Evolutionary conservation across 2,888 invertebrate genomes (phyloP).

Genomic region (Himalopsyche kuldschensis): DNA sequence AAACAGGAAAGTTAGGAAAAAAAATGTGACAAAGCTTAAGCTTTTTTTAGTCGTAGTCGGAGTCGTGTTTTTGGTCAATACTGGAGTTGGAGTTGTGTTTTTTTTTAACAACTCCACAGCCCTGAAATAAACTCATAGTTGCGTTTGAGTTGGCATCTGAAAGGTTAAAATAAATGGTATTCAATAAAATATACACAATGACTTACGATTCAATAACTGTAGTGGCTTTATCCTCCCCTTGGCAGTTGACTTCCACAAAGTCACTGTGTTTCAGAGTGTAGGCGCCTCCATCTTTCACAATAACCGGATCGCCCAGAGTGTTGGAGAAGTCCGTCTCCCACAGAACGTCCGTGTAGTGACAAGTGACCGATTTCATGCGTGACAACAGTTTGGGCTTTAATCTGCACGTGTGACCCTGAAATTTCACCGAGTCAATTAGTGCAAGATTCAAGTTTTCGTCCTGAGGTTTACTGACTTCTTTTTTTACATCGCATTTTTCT

Average conservation of each 20-base stretch:
- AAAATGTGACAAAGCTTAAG: too few species aligned
- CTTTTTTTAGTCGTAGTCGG: too few species aligned
- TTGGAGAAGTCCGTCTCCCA: slow-evolving; percentile 67
- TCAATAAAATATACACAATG: neutral
- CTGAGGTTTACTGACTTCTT: neutral
- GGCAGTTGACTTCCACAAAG: slow-evolving; percentile 71
- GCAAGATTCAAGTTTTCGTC: neutral
- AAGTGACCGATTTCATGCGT: slow-evolving; percentile 49
- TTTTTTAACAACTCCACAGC: too few species aligned
- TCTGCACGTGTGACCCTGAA: slow-evolving; percentile 56
- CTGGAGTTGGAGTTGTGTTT: too few species aligned
- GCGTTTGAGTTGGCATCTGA: too few species aligned
- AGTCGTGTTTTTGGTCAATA: too few species aligned
- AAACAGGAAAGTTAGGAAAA: too few species aligned
- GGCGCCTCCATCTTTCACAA: slow-evolving; percentile 57
- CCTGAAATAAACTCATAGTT: too few species aligned
- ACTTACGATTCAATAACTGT: slow-evolving; percentile 44
- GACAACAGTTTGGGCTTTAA: slow-evolving; percentile 46
- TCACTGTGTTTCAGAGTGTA: slow-evolving; percentile 70
- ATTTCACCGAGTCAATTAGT: neutral
- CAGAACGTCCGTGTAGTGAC: slow-evolving; percentile 69
- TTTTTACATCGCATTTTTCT: too few species aligned
- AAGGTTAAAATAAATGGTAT: too few species aligned
- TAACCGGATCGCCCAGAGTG: slow-evolving; percentile 57
- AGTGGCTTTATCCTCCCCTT: slow-evolving; percentile 46